Evolutionary conservation across 2,888 invertebrate species (phyloP), one percentile per base, ranked within the genome.

Genomic region (Drosophila atroscutellata): DNA sequence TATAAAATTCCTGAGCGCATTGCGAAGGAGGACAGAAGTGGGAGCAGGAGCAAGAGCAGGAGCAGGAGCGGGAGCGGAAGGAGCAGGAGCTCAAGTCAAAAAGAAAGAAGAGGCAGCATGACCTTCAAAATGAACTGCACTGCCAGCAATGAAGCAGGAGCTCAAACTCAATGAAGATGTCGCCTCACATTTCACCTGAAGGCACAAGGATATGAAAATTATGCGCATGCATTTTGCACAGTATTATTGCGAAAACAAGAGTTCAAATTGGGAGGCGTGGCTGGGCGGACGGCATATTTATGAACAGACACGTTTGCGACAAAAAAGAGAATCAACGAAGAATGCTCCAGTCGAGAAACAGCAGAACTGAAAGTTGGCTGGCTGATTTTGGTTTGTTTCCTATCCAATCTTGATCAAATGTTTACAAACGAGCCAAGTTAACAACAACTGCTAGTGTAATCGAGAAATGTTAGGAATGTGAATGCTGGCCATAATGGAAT

Each of bases 81-180:
- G 7, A 20, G 49, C 15, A 67, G 72, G 20, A 52, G 51, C 59
- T 60, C 51, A 49, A 51, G 28, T 39, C 37, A 39, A 26, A 54
- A 34, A 26, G 28, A 32, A 52, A 42, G 18, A 50, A 55, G 50
- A 63, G 42, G 45, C 36, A 34, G 50, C 50, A 71, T 61, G 80
- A 71, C 82, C 88, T 88, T 88, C 80, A 66, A 70, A 67, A 77
- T 70, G 67, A 84, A 81, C 76, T 88, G 86, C 82, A 83, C 57
- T 72, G 47, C 39, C 51, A 26, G 28, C 3, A 20, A 24, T 20
- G 49, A n/a, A 2, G 24, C 15, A 47, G 39, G 18, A 45, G 36
- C 49, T 34, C 37, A 42, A 60, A 52, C 32, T 45, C 18, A 30
- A 45, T 42, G 50, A 49, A 63, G 47, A 69, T 58, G 67, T 55